Percentiles rank a stretch among this genome's conserved stretches.
Evolutionary conservation across 2,113 vertebrate species (phyloP).

Genomic region (Periophthalmus modestus): DNA sequence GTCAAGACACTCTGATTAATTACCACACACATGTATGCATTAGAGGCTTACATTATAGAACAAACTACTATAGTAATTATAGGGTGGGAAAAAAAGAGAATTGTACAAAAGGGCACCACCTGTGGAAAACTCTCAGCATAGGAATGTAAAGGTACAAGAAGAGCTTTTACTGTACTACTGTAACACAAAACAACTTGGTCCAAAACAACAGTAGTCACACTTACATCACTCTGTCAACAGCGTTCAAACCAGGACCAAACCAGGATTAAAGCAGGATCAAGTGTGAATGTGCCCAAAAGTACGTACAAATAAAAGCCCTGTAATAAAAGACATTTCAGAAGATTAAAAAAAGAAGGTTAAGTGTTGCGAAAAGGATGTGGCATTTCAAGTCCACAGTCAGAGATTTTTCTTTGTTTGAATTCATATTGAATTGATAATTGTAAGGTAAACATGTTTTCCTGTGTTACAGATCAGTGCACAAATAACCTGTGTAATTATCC

Average conservation of each 20-base stretch:
- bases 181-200: not conserved
- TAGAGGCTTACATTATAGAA: constrained; percentile 6
- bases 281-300: too few species aligned
- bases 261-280: not conserved
- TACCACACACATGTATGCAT: constrained; percentile 33
- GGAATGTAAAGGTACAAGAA: not conserved
- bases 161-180: not conserved
- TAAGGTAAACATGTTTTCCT: not conserved
- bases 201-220: not conserved
- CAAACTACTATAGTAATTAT: not conserved
- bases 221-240: not conserved
- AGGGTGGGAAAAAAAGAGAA: not conserved
- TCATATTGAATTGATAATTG: not conserved
- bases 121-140: not conserved
- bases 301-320: too few species aligned
- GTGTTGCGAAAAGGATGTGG: not conserved
- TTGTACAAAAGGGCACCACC: not conserved
- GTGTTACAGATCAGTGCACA: not conserved
- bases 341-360: not conserved
- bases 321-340: not conserved
- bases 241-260: not conserved
- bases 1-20: constrained; percentile 47
- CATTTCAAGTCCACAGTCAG: not conserved
- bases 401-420: not conserved
- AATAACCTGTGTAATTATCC: not conserved